Conservation (phyloP, 2,888 invertebrate genomes). For the Hermodice carunculata region DNA sequence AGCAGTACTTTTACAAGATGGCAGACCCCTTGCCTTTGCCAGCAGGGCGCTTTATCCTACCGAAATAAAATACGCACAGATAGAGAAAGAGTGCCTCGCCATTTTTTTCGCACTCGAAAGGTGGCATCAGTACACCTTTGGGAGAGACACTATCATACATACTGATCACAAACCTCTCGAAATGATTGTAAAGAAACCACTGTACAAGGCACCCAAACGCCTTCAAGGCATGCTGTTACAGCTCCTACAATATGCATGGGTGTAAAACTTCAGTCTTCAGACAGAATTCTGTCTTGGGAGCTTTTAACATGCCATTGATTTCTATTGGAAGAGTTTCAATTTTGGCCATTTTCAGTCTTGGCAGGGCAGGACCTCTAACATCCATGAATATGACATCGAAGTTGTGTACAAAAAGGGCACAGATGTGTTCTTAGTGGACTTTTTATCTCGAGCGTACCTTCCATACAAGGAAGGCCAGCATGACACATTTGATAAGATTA, state of each 20-base stretch:
- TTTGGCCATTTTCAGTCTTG: too few species aligned
- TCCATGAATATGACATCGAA: conserved; percentile 36
- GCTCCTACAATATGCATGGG: conserved; percentile 6
- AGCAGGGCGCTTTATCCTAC: conserved; percentile 13
- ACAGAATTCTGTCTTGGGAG: too few species aligned
- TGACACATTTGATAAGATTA: too few species aligned
- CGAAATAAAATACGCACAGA: conserved; percentile 23
- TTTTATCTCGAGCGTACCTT: conserved; percentile 28
- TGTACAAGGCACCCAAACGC: conserved; percentile 16
- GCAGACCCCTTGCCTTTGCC: conserved; percentile 18
- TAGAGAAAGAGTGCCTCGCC: conserved; percentile 25
- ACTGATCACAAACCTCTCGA: conserved; percentile 29
- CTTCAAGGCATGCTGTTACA: conserved; percentile 25
- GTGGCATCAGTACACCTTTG: conserved; percentile 26
- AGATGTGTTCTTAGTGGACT: conserved; percentile 38
- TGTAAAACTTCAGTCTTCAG: too few species aligned
- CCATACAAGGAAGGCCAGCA: too few species aligned
- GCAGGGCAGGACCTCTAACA: conserved; percentile 44
- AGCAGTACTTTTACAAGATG: conserved; percentile 14
- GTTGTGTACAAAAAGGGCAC: conserved; percentile 33
- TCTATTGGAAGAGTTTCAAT: too few species aligned
- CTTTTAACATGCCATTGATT: too few species aligned
- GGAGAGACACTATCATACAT: conserved; percentile 6
- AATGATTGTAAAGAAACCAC: conserved; percentile 16
- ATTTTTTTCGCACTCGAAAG: conserved; percentile 18